Conservation (phyloP, 2,888 invertebrate species). For the Sinhomidia bicolor region DNA sequence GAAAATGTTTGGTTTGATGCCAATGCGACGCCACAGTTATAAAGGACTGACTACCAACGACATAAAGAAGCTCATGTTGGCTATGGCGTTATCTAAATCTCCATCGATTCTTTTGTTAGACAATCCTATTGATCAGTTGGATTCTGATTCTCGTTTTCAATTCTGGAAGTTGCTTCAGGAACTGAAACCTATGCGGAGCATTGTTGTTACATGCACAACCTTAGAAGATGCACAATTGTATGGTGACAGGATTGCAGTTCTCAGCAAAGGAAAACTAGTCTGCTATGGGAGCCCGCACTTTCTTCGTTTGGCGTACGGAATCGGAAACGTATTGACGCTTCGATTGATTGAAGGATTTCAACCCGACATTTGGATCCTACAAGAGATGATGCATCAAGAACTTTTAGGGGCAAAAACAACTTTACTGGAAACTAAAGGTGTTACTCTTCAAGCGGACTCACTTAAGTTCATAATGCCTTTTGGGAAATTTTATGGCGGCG, state of each 20-base stretch:
- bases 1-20: slow-evolving; percentile 66
- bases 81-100: slow-evolving; percentile 74
- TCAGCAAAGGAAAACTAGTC: slow-evolving; percentile 70
- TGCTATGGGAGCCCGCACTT: slow-evolving; percentile 66
- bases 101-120: slow-evolving; percentile 73
- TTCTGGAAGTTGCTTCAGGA: slow-evolving; percentile 73
- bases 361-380: neutral
- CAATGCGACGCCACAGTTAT: slow-evolving; percentile 51
- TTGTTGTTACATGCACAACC: slow-evolving; percentile 68
- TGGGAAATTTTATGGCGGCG: slow-evolving; percentile 46
- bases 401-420: slow-evolving; percentile 24
- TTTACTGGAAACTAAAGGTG: slow-evolving; percentile 39
- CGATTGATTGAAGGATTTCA: neutral
- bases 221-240: slow-evolving; percentile 69
- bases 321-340: slow-evolving; percentile 37
- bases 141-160: slow-evolving; percentile 59
- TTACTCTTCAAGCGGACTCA: slow-evolving; percentile 22
- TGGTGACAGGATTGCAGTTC: slow-evolving; percentile 66
- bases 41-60: slow-evolving; percentile 61
- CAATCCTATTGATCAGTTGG: slow-evolving; percentile 71
- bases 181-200: slow-evolving; percentile 62
- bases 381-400: slow-evolving; percentile 31
- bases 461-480: slow-evolving; percentile 54
- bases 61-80: slow-evolving; percentile 65
- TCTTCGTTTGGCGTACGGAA: slow-evolving; percentile 59